A percentile compares a stretch with the other conserved stretches of the same genome.
Evolutionary conservation across 2,113 vertebrate genomes (phyloP).

Genomic region (Arothron firmamentum): DNA sequence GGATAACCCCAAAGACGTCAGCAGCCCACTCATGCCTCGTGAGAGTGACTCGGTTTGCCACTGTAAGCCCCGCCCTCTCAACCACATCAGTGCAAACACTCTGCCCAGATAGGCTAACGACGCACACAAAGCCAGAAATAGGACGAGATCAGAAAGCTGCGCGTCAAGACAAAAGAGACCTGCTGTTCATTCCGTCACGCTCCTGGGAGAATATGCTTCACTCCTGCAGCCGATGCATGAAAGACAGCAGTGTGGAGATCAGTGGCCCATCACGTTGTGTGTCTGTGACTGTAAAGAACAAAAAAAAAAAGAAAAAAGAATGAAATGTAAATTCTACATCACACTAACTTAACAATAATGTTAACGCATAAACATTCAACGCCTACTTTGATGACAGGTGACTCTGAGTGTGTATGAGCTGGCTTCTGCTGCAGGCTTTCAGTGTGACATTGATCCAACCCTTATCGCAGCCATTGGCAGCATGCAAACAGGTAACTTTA

Average conservation of each 20-base stretch:
- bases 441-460: constrained; percentile 84
- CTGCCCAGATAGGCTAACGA: constrained; percentile 38
- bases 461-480: constrained; percentile 79
- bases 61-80: constrained; percentile 40
- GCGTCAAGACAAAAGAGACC: constrained; percentile 30
- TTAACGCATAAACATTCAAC: not conserved
- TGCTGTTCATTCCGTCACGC: constrained; percentile 6
- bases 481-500: constrained; percentile 77
- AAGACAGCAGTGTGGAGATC: not conserved
- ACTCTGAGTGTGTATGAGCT: constrained; percentile 85
- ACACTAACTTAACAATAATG: not conserved
- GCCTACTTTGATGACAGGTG: constrained; percentile 66
- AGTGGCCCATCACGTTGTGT: not conserved
- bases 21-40: constrained; percentile 50
- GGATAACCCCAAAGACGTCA: constrained; percentile 71
- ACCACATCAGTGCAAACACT: constrained; percentile 68
- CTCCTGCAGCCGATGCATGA: not conserved
- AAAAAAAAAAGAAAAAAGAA: too few species aligned
- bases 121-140: constrained; percentile 51
- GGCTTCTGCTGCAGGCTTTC: constrained; percentile 83
- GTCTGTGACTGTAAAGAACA: not conserved
- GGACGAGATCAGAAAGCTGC: constrained; percentile 41
- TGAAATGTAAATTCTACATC: not conserved
- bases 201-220: constrained; percentile 6
- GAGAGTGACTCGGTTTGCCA: constrained; percentile 45